Percentiles rank a stretch among this genome's conserved stretches.
Evolutionary conservation across 2,113 vertebrate genomes (phyloP).

Genomic region (Equus przewalskii): DNA sequence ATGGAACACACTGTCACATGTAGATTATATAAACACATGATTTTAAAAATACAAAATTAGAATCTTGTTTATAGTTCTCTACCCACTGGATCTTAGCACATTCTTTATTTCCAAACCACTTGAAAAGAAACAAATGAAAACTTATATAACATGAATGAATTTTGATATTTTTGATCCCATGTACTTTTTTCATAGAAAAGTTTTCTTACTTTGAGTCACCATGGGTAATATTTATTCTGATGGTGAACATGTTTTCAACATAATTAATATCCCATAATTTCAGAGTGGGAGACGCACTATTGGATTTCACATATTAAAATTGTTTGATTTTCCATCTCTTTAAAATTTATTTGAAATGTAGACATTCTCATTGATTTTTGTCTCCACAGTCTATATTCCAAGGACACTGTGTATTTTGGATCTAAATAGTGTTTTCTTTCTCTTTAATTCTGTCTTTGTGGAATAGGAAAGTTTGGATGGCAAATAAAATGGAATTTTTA

Average conservation of each 20-base stretch:
- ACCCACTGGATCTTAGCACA: not conserved
- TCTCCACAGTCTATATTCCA: not conserved
- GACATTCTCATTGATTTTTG: conserved; percentile 43
- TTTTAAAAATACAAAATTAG: conserved; percentile 43
- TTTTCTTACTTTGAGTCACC: not conserved
- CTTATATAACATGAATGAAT: conserved; percentile 8
- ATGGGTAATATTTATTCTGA: conserved; percentile 39
- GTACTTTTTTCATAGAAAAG: not conserved
- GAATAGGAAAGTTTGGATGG: not conserved
- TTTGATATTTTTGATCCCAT: conserved; percentile 24
- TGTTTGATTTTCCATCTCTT: conserved; percentile 43
- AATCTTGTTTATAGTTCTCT: conserved; percentile 47
- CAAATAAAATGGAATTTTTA: conserved; percentile 10
- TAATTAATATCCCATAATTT: conserved; percentile 43
- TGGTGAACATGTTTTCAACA: conserved; percentile 28
- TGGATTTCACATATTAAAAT: conserved; percentile 34
- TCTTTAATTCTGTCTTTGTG: conserved; percentile 31
- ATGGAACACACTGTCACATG: conserved; percentile 53
- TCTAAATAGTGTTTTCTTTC: not conserved
- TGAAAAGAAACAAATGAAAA: conserved; percentile 53
- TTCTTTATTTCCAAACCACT: conserved; percentile 55
- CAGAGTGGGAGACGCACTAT: not conserved
- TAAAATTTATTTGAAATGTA: conserved; percentile 46
- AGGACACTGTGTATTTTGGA: not conserved
- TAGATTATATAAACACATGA: conserved; percentile 55